Evolutionary conservation across 2,888 invertebrate genomes (phyloP), one percentile per base, ranked within the genome.

Genomic region (Deilephila elpenor): DNA sequence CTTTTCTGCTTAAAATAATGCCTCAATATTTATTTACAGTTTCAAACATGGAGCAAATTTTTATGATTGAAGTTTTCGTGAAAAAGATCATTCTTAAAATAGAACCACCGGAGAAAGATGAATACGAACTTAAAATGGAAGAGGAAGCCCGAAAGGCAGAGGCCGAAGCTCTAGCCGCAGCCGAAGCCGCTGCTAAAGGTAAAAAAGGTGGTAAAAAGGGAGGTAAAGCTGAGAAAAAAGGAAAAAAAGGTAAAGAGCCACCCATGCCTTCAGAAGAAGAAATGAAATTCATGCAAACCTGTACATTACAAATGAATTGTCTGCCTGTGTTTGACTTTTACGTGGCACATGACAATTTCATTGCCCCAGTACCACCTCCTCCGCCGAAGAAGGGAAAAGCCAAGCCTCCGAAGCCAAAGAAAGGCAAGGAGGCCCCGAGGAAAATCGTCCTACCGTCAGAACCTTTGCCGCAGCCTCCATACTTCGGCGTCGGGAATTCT

Each of bases 21-120:
- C 7, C 56, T n/a, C 7, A 3, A 6, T 6, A 5, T 62, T 71
- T 59, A 20, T 34, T 61, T 74, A 53, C 71, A 73, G 74, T 51
- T 34, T 71, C 67, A 61, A 76, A 74, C 75, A 94, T 94, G 94
- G 94, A 94, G 74, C 94, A 94, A 86, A 93, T 94, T 73, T 94
- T 94, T 73, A 93, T 94, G 93, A 90, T 94, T 37, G 94, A 94
- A 82, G 89, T 93, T 1, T 93, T 90, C 74, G 93, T 94, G 6
- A 93, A 93, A 79, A 93, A 87, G 77, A 93, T 94, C 11, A 75
- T 93, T 60, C 82, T 94, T 0, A 94, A 94, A 84, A 80, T 94
- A 74, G 93, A 93, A 74, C 94, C 94, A 74, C 89, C 89, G 0
- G 86, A 83, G 71, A 94, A 94, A 87, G 94, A 94, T 88, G 94